These are phyloP conservation scores for Agonopterix alstromeriana DNA, from an alignment of 2,888 invertebrate genomes.

Conservation along the genomic window DNA sequence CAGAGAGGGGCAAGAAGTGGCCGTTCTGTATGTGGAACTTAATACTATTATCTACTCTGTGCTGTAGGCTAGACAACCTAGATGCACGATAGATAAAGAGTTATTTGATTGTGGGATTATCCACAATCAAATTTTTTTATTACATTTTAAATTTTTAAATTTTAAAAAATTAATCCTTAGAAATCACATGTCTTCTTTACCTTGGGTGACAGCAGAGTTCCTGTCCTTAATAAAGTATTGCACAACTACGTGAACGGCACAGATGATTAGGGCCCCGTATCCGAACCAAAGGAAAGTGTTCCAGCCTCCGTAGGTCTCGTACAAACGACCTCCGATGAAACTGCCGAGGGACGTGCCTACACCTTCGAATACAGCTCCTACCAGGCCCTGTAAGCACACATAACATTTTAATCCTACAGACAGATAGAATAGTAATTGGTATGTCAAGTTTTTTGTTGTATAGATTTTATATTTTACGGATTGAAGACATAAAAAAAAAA, in stretches of 20 bases:
- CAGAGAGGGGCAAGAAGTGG: no score
- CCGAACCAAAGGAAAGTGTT: conserved; percentile 85
- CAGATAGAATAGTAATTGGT: no score
- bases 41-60: background rate
- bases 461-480: no score
- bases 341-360: conserved; percentile 89
- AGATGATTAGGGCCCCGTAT: conserved; percentile 78
- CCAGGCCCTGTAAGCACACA: conserved; percentile 79
- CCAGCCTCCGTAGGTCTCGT: conserved; percentile 79
- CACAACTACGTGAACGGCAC: conserved; percentile 73
- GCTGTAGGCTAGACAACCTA: background rate
- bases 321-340: conserved; percentile 84
- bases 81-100: background rate
- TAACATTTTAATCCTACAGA: background rate
- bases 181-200: conserved; percentile 30
- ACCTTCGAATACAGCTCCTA: conserved; percentile 92
- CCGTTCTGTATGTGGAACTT: no score
- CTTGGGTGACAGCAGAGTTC: conserved; percentile 32
- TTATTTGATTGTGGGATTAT: background rate
- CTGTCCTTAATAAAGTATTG: conserved; percentile 54
- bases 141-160: no score
- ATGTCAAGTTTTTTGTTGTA: no score
- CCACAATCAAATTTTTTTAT: no score
- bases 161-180: no score
- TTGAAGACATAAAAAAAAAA: no score